Conservation (phyloP, 2,113 vertebrate species). For the Marcusenius ussheri region DNA sequence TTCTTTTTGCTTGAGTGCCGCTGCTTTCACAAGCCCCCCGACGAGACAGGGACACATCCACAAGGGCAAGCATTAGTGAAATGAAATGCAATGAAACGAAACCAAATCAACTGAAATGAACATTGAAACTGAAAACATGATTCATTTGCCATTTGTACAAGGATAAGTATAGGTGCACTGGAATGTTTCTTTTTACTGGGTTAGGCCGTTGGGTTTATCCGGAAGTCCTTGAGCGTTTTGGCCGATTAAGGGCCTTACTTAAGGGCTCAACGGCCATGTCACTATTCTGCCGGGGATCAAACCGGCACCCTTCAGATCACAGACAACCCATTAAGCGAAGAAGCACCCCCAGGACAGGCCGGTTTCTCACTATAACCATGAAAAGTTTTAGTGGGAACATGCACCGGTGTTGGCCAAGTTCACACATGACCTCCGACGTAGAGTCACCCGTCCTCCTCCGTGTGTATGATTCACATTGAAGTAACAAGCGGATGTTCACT, state of each 20-base stretch:
- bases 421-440: not conserved
- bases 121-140: not conserved
- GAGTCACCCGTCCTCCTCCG: not conserved
- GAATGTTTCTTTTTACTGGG: not conserved
- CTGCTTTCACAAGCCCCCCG: not conserved
- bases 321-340: not conserved
- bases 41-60: not conserved
- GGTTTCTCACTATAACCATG: not conserved
- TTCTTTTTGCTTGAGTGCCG: constrained; percentile 12
- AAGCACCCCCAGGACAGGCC: not conserved
- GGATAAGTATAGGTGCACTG: not conserved
- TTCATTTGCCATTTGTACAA: not conserved
- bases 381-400: not conserved
- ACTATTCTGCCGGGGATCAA: not conserved
- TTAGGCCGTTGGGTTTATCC: not conserved
- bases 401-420: not conserved
- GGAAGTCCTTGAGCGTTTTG: not conserved
- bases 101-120: not conserved
- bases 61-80: not conserved
- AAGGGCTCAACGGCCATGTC: not conserved
- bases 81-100: not conserved
- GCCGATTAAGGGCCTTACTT: not conserved
- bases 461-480: not conserved
- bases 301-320: not conserved
- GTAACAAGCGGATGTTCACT: not conserved